phyloP scores from a whole-genome alignment of 2,113 vertebrate species.

The Hippolais icterina region DNA sequence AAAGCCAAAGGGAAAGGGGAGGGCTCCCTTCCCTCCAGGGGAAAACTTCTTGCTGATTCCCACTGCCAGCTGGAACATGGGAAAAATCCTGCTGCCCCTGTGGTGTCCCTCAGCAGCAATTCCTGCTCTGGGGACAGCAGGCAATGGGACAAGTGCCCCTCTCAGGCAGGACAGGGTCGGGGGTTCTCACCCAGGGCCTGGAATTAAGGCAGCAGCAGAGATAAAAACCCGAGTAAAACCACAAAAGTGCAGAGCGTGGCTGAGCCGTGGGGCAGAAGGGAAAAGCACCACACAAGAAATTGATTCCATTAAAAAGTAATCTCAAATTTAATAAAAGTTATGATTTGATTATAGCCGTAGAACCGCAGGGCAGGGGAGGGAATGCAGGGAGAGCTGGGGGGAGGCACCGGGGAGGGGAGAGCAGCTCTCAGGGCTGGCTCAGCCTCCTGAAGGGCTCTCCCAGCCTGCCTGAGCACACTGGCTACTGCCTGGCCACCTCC shows the following conservation, averaged over 20 bases:
- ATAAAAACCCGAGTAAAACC: slow-evolving; percentile 61
- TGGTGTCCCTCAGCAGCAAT: background rate
- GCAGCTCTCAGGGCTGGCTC: background rate
- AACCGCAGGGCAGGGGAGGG: slow-evolving; percentile 72
- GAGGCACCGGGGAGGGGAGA: background rate
- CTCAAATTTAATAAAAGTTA: slow-evolving; percentile 86
- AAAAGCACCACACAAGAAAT: slow-evolving; percentile 76
- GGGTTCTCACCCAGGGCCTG: background rate
- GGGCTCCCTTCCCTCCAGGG: fast-evolving
- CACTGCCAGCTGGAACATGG: background rate
- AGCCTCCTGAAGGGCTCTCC: background rate
- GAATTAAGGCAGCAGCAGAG: slow-evolving; percentile 51
- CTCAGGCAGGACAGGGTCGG: background rate
- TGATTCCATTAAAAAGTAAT: slow-evolving; percentile 87
- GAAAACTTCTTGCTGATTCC: background rate
- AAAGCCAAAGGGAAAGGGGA: background rate
- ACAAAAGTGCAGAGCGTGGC: slow-evolving; percentile 34
- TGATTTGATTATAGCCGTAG: slow-evolving; percentile 80
- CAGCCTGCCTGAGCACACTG: background rate
- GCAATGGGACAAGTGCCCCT: background rate
- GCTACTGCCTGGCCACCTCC: background rate
- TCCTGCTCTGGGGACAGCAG: background rate
- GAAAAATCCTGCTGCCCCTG: background rate
- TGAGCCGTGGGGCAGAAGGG: slow-evolving; percentile 75
- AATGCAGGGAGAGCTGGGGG: background rate